These are phyloP conservation scores for Phodopus roborovskii DNA, from an alignment of 2,113 vertebrate species.

Conservation along the genomic window DNA sequence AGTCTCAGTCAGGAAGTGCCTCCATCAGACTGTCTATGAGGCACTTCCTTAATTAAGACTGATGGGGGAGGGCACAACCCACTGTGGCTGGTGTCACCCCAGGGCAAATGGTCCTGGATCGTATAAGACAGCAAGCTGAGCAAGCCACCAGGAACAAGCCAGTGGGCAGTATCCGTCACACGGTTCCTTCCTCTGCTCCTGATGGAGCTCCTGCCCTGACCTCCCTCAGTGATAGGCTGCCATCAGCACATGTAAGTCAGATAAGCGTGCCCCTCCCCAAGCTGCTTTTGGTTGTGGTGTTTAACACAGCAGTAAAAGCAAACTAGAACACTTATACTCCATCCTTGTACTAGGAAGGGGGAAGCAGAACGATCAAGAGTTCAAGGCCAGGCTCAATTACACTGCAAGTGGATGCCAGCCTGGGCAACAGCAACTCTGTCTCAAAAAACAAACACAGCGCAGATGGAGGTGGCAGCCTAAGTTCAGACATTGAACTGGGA, in stretches of 20 bases:
- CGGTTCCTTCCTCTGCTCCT: not conserved
- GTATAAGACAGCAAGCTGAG: not conserved
- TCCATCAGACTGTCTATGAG: not conserved
- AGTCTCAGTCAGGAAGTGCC: not conserved
- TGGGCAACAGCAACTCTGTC: not conserved
- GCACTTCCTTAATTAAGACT: not conserved
- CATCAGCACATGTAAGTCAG: not conserved
- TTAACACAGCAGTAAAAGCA: not conserved
- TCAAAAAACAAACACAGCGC: not conserved
- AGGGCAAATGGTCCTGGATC: not conserved
- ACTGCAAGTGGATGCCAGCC: not conserved
- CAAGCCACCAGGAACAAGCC: not conserved
- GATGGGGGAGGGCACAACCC: not conserved
- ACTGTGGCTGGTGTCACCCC: not conserved
- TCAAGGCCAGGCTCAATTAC: not conserved
- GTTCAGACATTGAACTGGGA: not conserved
- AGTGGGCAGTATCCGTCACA: not conserved
- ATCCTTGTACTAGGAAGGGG: not conserved
- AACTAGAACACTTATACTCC: rapidly evolving
- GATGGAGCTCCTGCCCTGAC: not conserved
- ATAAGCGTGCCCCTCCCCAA: not conserved
- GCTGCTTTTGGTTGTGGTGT: not conserved
- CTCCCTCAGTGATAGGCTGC: not conserved
- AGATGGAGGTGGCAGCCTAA: not conserved
- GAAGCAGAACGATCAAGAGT: not conserved